Base-by-base conservation (phyloP, 2,797 vertebrate species). In the Diplodus sargus region DNA sequence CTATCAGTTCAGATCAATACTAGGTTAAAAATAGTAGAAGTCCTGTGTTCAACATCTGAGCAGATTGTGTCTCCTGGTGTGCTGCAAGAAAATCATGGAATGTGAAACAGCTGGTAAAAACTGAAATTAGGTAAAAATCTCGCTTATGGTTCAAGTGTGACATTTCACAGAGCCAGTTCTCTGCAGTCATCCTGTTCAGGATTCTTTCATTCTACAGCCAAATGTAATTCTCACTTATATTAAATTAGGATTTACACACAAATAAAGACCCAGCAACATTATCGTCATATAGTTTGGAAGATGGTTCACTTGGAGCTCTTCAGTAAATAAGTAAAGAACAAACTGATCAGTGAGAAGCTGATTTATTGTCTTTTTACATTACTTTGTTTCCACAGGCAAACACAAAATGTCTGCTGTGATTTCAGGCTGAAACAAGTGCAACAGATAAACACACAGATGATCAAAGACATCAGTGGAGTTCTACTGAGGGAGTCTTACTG, bases 311-410 rank as follows among this genome's bases (percentile, higher is more conserved):
- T 16, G 22, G 45, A 15, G 13, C 47, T 28, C 8, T 11, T 60
- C 34, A 42, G n/a, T 22, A 13, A 18, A 15, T 53, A 20, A 56
- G 15, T 2, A 60, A 15, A 4, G n/a, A 52, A 51, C 42, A 47
- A 2, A 6, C 0, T 6, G 6, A 67, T 39, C 0, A 39, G 6
- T 25, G 57, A 67, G 73, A 69, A 69, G 0, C 16, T 4, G 42
- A 28, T 70, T 83, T 73, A 83, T 70, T 82, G 20, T 30, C 23
- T 59, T 47, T 78, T 60, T 60, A 69, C 58, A 49, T 45, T 2
- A 17, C 39, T 30, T 51, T 45, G 25, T 14, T 13, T 66, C 52
- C 42, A 42, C 22, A 56, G 18, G 22, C 2, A 1, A 20, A 69
- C 15, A 20, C 45, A 52, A 20, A 11, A 23, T 2, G 12, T 57